Evolutionary conservation across 2,113 vertebrate species (phyloP).

Genomic region (Eublepharis macularius): DNA sequence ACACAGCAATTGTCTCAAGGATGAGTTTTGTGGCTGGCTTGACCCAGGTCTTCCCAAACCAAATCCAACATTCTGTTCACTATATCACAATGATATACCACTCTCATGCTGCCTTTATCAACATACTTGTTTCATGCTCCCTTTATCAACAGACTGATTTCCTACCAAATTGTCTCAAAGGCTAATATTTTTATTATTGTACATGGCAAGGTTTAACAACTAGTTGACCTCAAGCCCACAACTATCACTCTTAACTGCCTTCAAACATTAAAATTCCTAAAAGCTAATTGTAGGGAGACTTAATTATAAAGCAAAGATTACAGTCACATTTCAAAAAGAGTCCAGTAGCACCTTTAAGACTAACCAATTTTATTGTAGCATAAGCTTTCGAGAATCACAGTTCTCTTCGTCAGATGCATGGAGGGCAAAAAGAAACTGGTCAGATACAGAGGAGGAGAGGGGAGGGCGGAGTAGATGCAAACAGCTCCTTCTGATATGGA

Average conservation of each 20-base stretch:
- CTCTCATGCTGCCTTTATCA: neutral
- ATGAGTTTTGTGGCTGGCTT: neutral
- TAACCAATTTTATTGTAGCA: no score
- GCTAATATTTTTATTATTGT: neutral
- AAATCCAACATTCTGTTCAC: neutral
- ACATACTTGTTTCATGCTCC: no score
- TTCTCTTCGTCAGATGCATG: no score
- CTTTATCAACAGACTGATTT: neutral
- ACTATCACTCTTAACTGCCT: neutral
- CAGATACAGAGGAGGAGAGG: no score
- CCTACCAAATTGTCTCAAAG: neutral
- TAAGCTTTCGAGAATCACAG: no score
- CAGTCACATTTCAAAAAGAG: neutral
- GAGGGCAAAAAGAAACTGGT: no score
- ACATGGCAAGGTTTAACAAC: no score
- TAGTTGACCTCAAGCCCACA: no score
- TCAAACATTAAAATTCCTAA: neutral
- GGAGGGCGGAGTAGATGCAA: no score
- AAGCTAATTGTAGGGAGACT: neutral
- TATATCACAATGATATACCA: no score
- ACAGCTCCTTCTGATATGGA: no score
- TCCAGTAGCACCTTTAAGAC: no score
- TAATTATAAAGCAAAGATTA: neutral
- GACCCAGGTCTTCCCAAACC: neutral
- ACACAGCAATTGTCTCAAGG: neutral